phyloP scores from a whole-genome alignment of 2,113 vertebrate species.

The Chauna torquata region DNA sequence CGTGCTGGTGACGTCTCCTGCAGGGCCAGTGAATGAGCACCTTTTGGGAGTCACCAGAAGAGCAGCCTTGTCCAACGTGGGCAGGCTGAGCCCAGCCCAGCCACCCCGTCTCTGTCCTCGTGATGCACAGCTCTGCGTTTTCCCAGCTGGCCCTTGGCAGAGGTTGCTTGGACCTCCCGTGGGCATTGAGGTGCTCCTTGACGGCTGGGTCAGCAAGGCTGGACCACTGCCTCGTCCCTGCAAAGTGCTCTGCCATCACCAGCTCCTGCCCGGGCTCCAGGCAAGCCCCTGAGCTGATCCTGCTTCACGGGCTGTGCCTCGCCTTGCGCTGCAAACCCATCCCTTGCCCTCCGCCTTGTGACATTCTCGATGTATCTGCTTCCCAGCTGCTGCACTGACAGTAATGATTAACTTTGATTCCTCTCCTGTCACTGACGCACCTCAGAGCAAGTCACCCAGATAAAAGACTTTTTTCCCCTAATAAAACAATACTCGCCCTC shows the following conservation, averaged over 20 bases:
- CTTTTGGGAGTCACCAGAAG: neutral
- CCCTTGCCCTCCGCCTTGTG: neutral
- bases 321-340: neutral
- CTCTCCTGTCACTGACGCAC: neutral
- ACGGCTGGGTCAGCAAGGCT: neutral
- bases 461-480: neutral
- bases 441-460: neutral
- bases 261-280: neutral
- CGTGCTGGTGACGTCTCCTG: fast-evolving
- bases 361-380: neutral
- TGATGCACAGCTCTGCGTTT: fast-evolving
- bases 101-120: fast-evolving
- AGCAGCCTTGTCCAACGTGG: fast-evolving
- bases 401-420: slow-evolving; percentile 34
- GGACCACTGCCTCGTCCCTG: neutral
- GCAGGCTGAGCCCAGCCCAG: neutral
- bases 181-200: neutral
- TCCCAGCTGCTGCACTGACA: neutral
- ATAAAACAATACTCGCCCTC: neutral
- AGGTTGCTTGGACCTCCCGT: neutral
- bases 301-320: neutral
- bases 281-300: fast-evolving
- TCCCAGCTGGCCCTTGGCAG: no score
- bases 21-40: neutral
- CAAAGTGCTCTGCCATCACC: no score